Evolutionary conservation across 1,140 invertebrate genomes (phyloP).

Genomic region (Trichoplusia ni): DNA sequence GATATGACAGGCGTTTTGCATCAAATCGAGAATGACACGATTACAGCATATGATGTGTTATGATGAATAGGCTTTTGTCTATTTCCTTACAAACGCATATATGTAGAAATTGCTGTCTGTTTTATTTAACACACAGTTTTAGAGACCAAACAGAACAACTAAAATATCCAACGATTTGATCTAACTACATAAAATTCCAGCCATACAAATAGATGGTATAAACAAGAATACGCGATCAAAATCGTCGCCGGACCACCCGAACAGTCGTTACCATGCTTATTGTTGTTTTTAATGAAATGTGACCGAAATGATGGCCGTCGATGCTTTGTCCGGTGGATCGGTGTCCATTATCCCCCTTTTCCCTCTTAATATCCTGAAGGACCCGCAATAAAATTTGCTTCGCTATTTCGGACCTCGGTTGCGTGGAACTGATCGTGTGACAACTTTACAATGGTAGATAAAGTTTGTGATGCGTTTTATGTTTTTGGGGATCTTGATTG

Average conservation of each 20-base stretch:
- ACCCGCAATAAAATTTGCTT: conserved; percentile 55
- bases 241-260: conserved; percentile 23
- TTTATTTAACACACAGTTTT: too few relatives aligned
- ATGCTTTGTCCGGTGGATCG: conserved; percentile 54
- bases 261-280: conserved; percentile 54
- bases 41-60: too few relatives aligned
- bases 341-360: conserved; percentile 50
- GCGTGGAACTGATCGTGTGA: conserved; percentile 47
- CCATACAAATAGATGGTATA: conserved; percentile 3
- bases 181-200: background rate
- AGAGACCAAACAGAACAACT: background rate
- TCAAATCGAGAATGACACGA: too few relatives aligned
- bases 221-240: conserved; percentile 39
- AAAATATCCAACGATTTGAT: background rate
- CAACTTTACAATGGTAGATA: conserved; percentile 33
- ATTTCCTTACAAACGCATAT: too few relatives aligned
- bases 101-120: too few relatives aligned
- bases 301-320: conserved; percentile 52
- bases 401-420: conserved; percentile 25
- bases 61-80: too few relatives aligned
- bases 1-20: too few relatives aligned
- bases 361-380: conserved; percentile 55
- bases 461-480: conserved; percentile 31
- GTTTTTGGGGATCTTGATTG: conserved; percentile 1
- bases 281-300: conserved; percentile 68